Conservation (phyloP, 1,140 invertebrate species). For the Vanessa tameamea region DNA sequence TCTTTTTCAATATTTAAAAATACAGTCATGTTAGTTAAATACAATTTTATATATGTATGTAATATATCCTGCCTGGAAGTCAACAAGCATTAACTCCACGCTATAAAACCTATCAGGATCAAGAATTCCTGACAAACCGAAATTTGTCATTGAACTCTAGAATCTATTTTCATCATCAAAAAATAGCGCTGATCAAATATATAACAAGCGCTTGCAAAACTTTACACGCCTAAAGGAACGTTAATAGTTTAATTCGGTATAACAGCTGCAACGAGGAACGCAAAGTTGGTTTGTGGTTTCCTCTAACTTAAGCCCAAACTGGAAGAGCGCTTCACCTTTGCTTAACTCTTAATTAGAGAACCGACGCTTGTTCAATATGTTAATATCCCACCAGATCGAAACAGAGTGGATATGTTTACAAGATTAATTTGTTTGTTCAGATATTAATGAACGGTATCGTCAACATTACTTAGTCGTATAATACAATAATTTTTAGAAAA, state of each 20-base stretch:
- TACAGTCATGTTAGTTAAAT: no score
- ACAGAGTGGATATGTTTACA: background rate
- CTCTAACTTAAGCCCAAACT: slow-evolving; percentile 8
- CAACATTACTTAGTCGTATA: background rate
- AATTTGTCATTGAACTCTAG: no score
- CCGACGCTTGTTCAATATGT: slow-evolving; percentile 6
- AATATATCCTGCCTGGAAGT: no score
- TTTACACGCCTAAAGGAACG: background rate
- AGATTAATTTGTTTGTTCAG: background rate
- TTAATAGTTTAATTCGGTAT: background rate
- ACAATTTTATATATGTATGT: no score
- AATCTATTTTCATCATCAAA: no score
- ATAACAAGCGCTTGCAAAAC: background rate
- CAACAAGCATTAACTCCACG: no score
- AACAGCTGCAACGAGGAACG: background rate
- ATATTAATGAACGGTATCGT: background rate
- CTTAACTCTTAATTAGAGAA: slow-evolving; percentile 24
- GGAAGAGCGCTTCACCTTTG: slow-evolving; percentile 14
- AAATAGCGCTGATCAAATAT: no score
- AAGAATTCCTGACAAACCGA: no score
- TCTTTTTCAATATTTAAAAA: no score
- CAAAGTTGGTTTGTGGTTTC: background rate
- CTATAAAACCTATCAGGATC: no score
- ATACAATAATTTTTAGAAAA: background rate
- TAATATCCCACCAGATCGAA: slow-evolving; percentile 18